Conservation (phyloP, 2,888 invertebrate genomes). For the Notodonta ziczac region DNA sequence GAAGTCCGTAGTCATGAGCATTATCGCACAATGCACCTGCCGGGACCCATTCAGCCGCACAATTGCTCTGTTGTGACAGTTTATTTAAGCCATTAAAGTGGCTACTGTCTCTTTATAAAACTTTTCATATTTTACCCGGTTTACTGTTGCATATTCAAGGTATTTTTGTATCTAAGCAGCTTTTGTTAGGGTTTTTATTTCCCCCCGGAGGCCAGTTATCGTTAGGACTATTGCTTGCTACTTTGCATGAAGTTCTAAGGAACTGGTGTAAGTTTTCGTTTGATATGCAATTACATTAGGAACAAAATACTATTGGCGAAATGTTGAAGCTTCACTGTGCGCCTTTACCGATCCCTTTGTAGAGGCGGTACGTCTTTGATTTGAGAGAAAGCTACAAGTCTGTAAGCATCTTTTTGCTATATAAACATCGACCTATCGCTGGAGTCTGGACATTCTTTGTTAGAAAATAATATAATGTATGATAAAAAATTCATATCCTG, state of each 20-base stretch:
- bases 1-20: slow-evolving; percentile 44
- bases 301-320: no score
- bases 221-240: not conserved
- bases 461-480: not conserved
- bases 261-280: no score
- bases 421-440: no score
- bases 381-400: no score
- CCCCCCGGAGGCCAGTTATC: not conserved
- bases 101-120: slow-evolving; percentile 5
- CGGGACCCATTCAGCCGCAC: slow-evolving; percentile 57
- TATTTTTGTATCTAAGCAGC: not conserved
- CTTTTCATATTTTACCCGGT: not conserved
- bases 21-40: slow-evolving; percentile 64
- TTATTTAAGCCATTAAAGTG: slow-evolving; percentile 44
- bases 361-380: no score
- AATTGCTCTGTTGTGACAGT: slow-evolving; percentile 53
- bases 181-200: not conserved
- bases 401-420: no score
- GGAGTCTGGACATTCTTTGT: no score
- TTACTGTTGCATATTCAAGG: not conserved
- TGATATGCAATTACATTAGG: no score
- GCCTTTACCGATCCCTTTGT: no score
- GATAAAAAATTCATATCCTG: not conserved
- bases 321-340: no score
- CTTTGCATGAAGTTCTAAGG: no score